Evolutionary conservation across 2,797 vertebrate genomes (phyloP).

Genomic region (Thaleichthys pacificus): DNA sequence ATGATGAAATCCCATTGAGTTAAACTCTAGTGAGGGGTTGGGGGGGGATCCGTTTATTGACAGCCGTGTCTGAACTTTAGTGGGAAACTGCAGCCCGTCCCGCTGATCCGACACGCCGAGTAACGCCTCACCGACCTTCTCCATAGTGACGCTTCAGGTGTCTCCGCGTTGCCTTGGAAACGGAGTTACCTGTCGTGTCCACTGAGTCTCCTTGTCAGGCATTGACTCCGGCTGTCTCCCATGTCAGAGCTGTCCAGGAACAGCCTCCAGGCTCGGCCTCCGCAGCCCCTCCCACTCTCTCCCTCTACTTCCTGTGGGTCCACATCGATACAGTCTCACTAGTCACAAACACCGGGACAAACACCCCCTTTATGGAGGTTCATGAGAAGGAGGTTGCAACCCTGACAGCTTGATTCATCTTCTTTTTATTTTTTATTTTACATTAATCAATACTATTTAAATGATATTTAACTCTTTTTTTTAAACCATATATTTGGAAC

Average conservation of each 20-base stretch:
- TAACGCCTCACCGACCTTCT: constrained; percentile 27
- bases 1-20: constrained; percentile 55
- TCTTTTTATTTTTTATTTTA: background rate
- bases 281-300: background rate
- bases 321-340: too few relatives aligned
- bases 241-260: background rate
- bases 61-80: constrained; percentile 19
- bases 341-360: background rate
- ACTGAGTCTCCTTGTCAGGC: constrained; percentile 15
- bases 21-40: constrained; percentile 25
- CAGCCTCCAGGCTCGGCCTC: background rate
- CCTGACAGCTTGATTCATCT: background rate
- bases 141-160: constrained; percentile 30
- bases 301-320: background rate
- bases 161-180: constrained; percentile 49
- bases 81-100: constrained; percentile 8
- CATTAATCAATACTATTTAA: background rate
- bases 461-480: background rate
- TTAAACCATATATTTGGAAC: background rate
- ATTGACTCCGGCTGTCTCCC: constrained; percentile 4
- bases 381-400: background rate
- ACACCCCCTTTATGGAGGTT: background rate
- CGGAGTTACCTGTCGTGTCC: constrained; percentile 33
- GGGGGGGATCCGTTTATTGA: constrained; percentile 30
- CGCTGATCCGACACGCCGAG: constrained; percentile 25